Evolutionary conservation across 2,113 vertebrate species (phyloP).

Genomic region (Pampusana beccarii): DNA sequence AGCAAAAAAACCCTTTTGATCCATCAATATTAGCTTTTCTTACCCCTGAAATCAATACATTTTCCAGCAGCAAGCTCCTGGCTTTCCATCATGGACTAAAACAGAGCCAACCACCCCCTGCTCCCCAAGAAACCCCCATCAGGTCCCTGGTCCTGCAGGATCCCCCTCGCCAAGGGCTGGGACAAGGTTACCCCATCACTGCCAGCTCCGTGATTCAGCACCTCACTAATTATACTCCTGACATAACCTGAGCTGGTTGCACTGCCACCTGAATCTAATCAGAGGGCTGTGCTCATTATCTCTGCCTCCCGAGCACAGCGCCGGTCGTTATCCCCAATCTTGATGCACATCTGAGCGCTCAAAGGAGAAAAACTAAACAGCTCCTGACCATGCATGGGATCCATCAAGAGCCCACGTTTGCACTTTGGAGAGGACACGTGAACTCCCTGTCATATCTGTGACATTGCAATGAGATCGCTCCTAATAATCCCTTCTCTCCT

Average conservation of each 20-base stretch:
- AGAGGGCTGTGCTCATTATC: not conserved
- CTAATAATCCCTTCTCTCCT: not conserved
- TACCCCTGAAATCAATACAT: not conserved
- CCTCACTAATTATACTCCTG: not conserved
- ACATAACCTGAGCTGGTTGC: not conserved
- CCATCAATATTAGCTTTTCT: not conserved
- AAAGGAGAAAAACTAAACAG: not conserved
- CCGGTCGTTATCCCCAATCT: not conserved
- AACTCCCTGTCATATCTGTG: not conserved
- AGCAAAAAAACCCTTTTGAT: not conserved
- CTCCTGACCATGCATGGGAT: not conserved
- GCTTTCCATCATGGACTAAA: not conserved
- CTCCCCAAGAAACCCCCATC: not conserved
- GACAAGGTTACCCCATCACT: not conserved
- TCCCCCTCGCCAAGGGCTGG: not conserved
- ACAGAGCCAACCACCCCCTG: too few relatives aligned
- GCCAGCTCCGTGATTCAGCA: not conserved
- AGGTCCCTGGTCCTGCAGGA: not conserved
- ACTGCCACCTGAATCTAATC: not conserved
- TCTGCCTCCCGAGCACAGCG: not conserved
- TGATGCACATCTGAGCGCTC: not conserved
- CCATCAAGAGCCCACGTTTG: not conserved
- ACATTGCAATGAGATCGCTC: not conserved
- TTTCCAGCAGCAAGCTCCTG: not conserved
- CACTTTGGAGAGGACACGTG: rapidly evolving